A percentile compares a stretch with the other conserved stretches of the same genome.
Conservation (phyloP, 2,797 vertebrate genomes). For the Zalophus californianus region DNA sequence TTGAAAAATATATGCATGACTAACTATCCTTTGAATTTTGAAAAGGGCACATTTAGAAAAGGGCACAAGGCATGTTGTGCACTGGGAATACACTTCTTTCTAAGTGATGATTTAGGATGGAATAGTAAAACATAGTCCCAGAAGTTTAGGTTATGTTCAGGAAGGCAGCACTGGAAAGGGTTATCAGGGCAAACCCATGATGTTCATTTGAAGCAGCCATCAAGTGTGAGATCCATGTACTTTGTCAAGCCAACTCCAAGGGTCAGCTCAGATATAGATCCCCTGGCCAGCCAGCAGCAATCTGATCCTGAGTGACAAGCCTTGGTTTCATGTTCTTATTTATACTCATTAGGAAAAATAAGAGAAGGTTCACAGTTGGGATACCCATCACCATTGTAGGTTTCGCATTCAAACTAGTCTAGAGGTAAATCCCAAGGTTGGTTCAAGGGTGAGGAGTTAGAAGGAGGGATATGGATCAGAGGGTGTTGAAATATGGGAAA, state of each 20-base stretch:
- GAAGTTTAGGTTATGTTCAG: background rate
- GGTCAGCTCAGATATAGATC: background rate
- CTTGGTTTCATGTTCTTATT: background rate
- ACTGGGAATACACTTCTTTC: background rate
- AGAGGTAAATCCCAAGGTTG: background rate
- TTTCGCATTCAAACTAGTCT: background rate
- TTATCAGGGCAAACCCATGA: background rate
- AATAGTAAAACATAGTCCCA: background rate
- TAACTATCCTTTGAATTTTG: conserved; percentile 34
- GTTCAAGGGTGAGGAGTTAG: background rate
- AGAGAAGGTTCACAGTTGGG: background rate
- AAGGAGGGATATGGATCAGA: background rate
- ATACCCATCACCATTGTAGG: background rate
- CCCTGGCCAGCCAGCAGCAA: background rate
- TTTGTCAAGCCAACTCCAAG: background rate
- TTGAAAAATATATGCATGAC: conserved; percentile 20
- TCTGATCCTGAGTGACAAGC: background rate
- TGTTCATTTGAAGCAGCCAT: background rate
- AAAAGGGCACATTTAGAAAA: conserved; percentile 52
- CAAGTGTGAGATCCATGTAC: background rate
- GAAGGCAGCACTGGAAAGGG: background rate
- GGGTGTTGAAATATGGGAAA: background rate
- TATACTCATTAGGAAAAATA: background rate
- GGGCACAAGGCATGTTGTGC: background rate
- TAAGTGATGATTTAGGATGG: background rate